phyloP scores from a whole-genome alignment of 2,113 vertebrate species.

The Phoenicopterus ruber region DNA sequence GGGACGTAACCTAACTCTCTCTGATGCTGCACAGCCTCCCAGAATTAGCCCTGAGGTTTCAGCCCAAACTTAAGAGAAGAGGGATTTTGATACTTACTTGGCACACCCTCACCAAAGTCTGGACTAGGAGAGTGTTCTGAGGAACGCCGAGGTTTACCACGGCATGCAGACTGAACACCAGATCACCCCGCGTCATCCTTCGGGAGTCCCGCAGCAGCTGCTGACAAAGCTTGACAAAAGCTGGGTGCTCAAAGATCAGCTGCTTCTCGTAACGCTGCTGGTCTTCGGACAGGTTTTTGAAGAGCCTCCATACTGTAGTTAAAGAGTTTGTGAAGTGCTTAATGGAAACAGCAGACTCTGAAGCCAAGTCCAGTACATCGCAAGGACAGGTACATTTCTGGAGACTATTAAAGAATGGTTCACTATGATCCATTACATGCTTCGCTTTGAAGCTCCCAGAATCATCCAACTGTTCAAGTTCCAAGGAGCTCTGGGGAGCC shows the following conservation, averaged over 20 bases:
- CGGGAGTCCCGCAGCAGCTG: conserved; percentile 52
- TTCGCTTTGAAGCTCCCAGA: background rate
- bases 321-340: conserved; percentile 72
- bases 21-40: background rate
- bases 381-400: conserved; percentile 73
- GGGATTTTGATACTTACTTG: conserved; percentile 76
- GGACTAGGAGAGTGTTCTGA: conserved; percentile 82
- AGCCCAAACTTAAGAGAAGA: background rate
- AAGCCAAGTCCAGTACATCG: conserved; percentile 81
- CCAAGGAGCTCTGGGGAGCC: background rate
- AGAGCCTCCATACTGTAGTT: conserved; percentile 74
- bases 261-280: conserved; percentile 78
- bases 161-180: conserved; percentile 79
- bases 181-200: conserved; percentile 45
- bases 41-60: accelerated
- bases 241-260: conserved; percentile 82
- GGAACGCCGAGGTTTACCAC: conserved; percentile 80
- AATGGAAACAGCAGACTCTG: background rate
- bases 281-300: conserved; percentile 75
- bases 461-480: background rate
- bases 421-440: accelerated
- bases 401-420: conserved; percentile 51
- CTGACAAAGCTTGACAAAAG: conserved; percentile 77
- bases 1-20: background rate
- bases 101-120: conserved; percentile 82